phyloP scores from a whole-genome alignment of 2,888 invertebrate genomes.

The Invenusta paracnida region DNA sequence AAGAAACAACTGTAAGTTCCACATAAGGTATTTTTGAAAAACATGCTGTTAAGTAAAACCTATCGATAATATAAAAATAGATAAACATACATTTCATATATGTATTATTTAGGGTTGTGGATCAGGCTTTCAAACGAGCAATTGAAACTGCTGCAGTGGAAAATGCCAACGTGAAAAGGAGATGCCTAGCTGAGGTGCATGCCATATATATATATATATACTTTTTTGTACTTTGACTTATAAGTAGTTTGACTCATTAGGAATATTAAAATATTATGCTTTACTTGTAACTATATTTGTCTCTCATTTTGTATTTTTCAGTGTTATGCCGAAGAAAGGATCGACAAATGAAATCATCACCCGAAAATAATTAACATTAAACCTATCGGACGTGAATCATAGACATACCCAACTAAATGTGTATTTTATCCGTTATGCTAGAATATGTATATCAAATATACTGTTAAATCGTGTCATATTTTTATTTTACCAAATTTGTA shows the following conservation, averaged over 20 bases:
- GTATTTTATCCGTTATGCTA: not conserved
- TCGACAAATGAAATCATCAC: not conserved
- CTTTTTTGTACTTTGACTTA: not conserved
- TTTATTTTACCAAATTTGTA: not conserved
- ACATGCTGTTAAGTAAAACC: not conserved
- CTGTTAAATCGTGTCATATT: not conserved
- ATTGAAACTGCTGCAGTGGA: not conserved
- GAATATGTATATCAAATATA: not conserved
- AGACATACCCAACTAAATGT: not conserved
- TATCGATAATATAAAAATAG: not conserved
- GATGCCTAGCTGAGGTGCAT: not conserved
- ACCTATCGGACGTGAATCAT: not conserved
- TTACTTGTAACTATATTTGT: not conserved
- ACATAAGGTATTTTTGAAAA: not conserved
- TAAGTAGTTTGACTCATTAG: too few relatives aligned
- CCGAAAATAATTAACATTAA: not conserved
- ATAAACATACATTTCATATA: not conserved
- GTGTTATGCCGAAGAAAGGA: not conserved
- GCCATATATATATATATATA: not conserved
- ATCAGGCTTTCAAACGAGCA: not conserved
- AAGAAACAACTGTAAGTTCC: not conserved
- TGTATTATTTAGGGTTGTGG: not conserved
- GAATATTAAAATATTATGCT: not conserved
- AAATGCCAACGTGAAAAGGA: not conserved
- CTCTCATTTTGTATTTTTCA: not conserved